phyloP scores from a whole-genome alignment of 1,140 invertebrate genomes.

The Magallana angulata region DNA sequence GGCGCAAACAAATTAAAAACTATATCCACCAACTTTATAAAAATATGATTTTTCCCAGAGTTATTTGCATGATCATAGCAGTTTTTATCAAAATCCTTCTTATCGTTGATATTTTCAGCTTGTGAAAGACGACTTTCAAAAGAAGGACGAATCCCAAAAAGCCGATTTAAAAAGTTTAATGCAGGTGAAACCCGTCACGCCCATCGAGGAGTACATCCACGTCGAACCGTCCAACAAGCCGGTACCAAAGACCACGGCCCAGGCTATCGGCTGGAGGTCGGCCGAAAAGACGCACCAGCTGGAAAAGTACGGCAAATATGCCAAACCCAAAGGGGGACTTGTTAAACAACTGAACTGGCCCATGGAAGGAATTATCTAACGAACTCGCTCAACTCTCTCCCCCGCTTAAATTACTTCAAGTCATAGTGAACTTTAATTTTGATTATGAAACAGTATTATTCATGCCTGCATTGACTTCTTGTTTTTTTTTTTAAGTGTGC shows the following conservation, averaged over 20 bases:
- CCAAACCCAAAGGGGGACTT: slow-evolving; percentile 74
- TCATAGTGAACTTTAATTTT: background rate
- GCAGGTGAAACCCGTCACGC: slow-evolving; percentile 72
- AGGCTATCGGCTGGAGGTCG: slow-evolving; percentile 76
- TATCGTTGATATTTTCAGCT: slow-evolving; percentile 62
- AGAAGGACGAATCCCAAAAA: slow-evolving; percentile 60
- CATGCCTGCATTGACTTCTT: background rate
- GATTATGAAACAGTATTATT: slow-evolving; percentile 34
- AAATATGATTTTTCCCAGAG: background rate
- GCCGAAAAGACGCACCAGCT: slow-evolving; percentile 63
- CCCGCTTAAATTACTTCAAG: too few species aligned
- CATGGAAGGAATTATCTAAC: slow-evolving; percentile 67
- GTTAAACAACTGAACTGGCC: slow-evolving; percentile 78
- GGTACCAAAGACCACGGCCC: slow-evolving; percentile 74
- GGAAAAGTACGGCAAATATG: slow-evolving; percentile 76
- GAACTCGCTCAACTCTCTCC: too few species aligned
- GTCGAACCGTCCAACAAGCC: slow-evolving; percentile 75
- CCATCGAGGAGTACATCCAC: slow-evolving; percentile 75
- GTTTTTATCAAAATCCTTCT: background rate
- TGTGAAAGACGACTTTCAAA: slow-evolving; percentile 70
- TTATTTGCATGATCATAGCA: background rate
- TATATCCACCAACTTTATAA: too few species aligned
- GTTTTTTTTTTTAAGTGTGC: background rate
- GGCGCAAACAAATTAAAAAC: too few species aligned
- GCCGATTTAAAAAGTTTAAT: slow-evolving; percentile 62